phyloP scores from a whole-genome alignment of 2,113 vertebrate species.

The Murina feae region DNA sequence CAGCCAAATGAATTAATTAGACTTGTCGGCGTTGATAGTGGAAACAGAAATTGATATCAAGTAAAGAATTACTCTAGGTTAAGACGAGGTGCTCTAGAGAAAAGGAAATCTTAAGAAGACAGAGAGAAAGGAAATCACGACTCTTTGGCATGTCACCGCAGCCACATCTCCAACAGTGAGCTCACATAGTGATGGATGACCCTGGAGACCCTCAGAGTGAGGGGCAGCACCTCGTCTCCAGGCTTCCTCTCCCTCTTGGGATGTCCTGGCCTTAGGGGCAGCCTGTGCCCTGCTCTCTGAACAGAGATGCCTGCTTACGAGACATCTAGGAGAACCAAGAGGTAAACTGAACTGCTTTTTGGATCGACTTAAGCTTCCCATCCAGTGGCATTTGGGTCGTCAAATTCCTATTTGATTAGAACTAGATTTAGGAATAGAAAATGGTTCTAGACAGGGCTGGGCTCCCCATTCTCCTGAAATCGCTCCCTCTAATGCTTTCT shows the following conservation, averaged over 20 bases:
- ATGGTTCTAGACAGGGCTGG: fast-evolving
- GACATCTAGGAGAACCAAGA: neutral
- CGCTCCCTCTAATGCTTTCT: neutral
- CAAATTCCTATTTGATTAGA: neutral
- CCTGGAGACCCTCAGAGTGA: neutral
- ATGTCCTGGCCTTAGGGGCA: neutral
- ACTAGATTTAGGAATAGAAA: neutral
- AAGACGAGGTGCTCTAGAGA: neutral
- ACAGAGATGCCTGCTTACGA: neutral
- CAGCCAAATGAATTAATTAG: conserved; percentile 48
- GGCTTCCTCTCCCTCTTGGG: neutral
- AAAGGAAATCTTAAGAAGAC: neutral
- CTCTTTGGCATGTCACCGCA: neutral
- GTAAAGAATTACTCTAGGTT: conserved; percentile 15
- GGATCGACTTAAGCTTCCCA: neutral
- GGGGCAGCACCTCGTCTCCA: neutral
- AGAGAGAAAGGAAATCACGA: neutral
- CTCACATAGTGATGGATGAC: fast-evolving
- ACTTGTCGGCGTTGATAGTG: conserved; percentile 12
- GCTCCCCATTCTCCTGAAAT: neutral
- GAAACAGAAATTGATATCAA: conserved; percentile 27
- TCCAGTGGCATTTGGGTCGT: neutral
- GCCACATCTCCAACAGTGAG: neutral
- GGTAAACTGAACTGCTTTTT: neutral
- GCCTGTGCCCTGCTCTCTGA: neutral